phyloP scores from a whole-genome alignment of 2,888 invertebrate genomes.

The Glaucopsyche alexis region DNA sequence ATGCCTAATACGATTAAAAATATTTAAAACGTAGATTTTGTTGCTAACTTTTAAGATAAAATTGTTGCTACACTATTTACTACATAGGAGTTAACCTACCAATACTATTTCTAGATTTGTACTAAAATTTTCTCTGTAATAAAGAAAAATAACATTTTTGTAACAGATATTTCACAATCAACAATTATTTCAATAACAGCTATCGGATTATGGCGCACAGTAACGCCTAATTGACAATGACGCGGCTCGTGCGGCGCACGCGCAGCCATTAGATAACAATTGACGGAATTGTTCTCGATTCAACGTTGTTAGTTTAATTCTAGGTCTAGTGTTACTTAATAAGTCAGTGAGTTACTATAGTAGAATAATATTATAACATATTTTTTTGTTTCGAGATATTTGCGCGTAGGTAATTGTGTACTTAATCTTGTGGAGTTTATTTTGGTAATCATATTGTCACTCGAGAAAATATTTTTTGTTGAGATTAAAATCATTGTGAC shows the following conservation, averaged over 20 bases:
- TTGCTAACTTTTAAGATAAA: no score
- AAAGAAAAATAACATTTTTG: not conserved
- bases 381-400: not conserved
- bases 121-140: not conserved
- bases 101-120: no score
- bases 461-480: no score
- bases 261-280: slow-evolving; percentile 34
- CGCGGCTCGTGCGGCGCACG: slow-evolving; percentile 39
- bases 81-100: no score
- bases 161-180: not conserved
- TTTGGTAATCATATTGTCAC: no score
- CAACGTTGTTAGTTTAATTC: slow-evolving; percentile 20
- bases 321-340: slow-evolving; percentile 22
- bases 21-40: no score
- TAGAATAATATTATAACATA: not conserved
- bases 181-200: not conserved
- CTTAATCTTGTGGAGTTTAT: no score
- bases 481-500: no score
- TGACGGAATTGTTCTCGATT: slow-evolving; percentile 35
- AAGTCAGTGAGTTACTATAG: slow-evolving; percentile 25
- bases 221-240: slow-evolving; percentile 13
- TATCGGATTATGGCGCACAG: not conserved
- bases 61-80: no score
- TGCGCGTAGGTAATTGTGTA: no score
- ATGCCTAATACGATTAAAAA: no score